Evolutionary conservation across 2,797 vertebrate genomes (phyloP).

Genomic region (Lates japonicus): DNA sequence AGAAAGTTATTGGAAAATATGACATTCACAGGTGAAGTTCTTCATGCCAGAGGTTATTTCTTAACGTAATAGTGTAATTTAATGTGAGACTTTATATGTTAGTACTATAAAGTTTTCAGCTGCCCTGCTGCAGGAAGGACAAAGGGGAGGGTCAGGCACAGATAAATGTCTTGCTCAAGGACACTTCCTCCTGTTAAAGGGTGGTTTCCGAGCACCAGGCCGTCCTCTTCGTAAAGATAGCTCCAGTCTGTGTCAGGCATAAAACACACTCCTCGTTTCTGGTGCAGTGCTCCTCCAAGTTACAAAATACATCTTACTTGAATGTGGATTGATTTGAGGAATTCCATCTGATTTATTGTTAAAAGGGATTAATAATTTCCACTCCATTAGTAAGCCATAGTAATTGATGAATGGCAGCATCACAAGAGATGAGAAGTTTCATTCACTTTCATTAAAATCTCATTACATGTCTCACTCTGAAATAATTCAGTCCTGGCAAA

Average conservation of each 20-base stretch:
- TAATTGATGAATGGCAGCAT: conserved; percentile 76
- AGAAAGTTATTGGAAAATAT: background rate
- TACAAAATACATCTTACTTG: conserved; percentile 55
- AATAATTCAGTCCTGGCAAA: conserved; percentile 58
- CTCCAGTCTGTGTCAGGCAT: background rate
- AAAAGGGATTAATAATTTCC: conserved; percentile 77
- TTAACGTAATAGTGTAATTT: background rate
- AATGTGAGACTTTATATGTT: background rate
- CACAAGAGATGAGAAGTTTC: conserved; percentile 70
- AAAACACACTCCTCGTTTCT: conserved; percentile 8
- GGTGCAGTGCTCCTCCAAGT: conserved; percentile 2
- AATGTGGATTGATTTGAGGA: conserved; percentile 67
- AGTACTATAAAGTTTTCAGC: conserved; percentile 1
- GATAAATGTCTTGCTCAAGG: conserved; percentile 47
- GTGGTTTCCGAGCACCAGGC: conserved; percentile 7
- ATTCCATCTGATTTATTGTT: conserved; percentile 65
- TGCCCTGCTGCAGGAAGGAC: background rate
- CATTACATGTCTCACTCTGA: conserved; percentile 68
- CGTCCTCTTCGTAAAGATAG: background rate
- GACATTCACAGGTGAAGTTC: conserved; percentile 3
- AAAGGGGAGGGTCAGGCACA: background rate
- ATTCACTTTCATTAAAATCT: conserved; percentile 82
- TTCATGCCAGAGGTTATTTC: background rate
- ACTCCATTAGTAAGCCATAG: conserved; percentile 68
- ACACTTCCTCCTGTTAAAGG: conserved; percentile 13